Evolutionary conservation across 2,888 invertebrate genomes (phyloP).

Genomic region (Anthophora plumipes): DNA sequence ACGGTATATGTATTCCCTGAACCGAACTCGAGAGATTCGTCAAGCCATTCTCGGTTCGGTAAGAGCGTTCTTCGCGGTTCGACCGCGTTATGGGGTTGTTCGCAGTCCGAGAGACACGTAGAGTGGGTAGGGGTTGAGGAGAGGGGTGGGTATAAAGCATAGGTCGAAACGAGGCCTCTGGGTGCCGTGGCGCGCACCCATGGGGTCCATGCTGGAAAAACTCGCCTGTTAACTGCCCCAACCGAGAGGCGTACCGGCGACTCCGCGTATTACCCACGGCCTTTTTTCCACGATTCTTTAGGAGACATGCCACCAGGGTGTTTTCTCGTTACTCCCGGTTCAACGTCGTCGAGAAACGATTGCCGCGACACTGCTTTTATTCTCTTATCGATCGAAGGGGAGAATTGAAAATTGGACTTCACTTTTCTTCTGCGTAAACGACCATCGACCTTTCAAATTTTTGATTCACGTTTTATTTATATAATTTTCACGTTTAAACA

Average conservation of each 20-base stretch:
- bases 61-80: constrained; percentile 47
- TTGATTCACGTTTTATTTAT: too few species aligned
- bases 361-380: not conserved
- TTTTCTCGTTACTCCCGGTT: constrained; percentile 33
- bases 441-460: too few species aligned
- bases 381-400: not conserved
- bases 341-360: constrained; percentile 24
- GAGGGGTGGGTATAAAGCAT: constrained; percentile 78
- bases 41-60: constrained; percentile 9
- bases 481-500: too few species aligned
- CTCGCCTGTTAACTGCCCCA: constrained; percentile 81
- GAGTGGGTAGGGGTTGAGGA: constrained; percentile 28
- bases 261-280: constrained; percentile 41
- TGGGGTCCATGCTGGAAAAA: constrained; percentile 82
- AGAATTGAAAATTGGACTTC: constrained; percentile 34
- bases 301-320: constrained; percentile 35
- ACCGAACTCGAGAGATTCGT: constrained; percentile 44
- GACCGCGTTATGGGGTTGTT: constrained; percentile 52
- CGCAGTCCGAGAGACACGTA: constrained; percentile 4
- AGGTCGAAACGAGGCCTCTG: constrained; percentile 81
- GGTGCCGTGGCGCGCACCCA: constrained; percentile 81
- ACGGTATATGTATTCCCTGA: constrained; percentile 17
- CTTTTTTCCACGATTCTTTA: constrained; percentile 41
- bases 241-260: constrained; percentile 57
- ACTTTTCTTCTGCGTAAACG: too few species aligned